Evolutionary conservation across 2,888 invertebrate genomes (phyloP), one percentile per base, ranked within the genome.

Genomic region (Synergus japonicus): DNA sequence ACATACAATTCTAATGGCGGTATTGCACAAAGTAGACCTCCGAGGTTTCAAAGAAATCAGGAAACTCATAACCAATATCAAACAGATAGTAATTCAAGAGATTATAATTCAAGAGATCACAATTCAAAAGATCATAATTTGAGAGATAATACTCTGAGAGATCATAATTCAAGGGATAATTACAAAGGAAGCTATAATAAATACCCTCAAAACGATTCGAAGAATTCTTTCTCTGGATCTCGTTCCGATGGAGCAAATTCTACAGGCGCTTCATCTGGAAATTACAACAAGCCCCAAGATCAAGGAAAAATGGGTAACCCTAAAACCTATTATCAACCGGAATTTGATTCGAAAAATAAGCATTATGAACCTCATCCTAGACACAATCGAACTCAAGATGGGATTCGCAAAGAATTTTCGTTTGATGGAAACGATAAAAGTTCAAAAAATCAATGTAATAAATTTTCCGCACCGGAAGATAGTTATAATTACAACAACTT

Each of bases 31-130:
- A 86, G 84, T 7, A 95, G 94, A 86, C 94, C 95, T 37, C 95
- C 95, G 5, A 91, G 95, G 80, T 95, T 95, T 88, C 95, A 95
- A 87, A 93, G 93, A 84, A 94, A 94, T 82, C 89, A 89, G 64
- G 91, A 92, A 43, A 78, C 78, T 43, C 85, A 88, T 8, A 87
- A 80, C 79, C 85, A 86, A 60, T 79, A 87, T 79, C 88, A 88
- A 60, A 86, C 86, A 64, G 88, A 91, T 58, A 85, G 78, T 78
- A 81, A 80, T n/a, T 83, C 69, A 46, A 88, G 86, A 77, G 77
- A 80, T 49, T 84, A 84, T 76, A 80, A 81, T n/a, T 84, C 65
- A 44, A 88, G 86, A 82, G 85, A 77, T 85, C 85, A 13, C 87
- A 86, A 67, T 80, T 80, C 49, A 15, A 49, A n/a, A 82, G 85